Base-by-base conservation (phyloP, 2,888 invertebrate genomes). In the Mayetiola destructor region DNA sequence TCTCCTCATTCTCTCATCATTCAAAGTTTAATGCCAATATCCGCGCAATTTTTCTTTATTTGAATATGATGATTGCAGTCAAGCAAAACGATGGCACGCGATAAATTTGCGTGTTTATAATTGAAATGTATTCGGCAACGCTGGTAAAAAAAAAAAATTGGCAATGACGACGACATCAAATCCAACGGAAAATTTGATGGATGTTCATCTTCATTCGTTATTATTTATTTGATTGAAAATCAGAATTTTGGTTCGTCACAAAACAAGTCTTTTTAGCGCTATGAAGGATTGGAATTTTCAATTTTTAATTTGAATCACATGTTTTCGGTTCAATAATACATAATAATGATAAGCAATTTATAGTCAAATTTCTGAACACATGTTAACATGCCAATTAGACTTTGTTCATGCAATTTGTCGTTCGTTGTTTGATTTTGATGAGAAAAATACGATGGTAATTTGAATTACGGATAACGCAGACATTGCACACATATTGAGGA, bases 121-220 rank as follows among this genome's bases (percentile, higher is more conserved):
- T 48, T 48, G 48, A 48, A 48, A 48, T 48, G 27, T 48, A n/a
- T n/a, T n/a, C n/a, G n/a, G n/a, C 27, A 48, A 27, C 48, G 21
- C n/a, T n/a, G n/a, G n/a, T n/a, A 20, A 10, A 12, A 42, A 23
- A 42, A 42, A 23, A 48, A 48, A 27, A 48, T 27, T n/a, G n/a
- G n/a, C n/a, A n/a, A n/a, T n/a, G n/a, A n/a, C n/a, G n/a, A n/a
- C n/a, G n/a, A n/a, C n/a, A n/a, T n/a, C n/a, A n/a, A n/a, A n/a
- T n/a, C n/a, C n/a, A n/a, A n/a, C 27, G 14, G 48, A 27, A 23
- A 48, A 48, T 27, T 48, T 48, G 48, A 48, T 48, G 23, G 48
- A 48, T 48, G 48, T 48, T 48, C 48, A 27, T 48, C 27, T 27
- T 42, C 23, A 8, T 42, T 18, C n/a, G 6, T 9, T 27, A 48